Conservation (phyloP, 1,140 invertebrate species). For the Meloidogyne chitwoodi region DNA sequence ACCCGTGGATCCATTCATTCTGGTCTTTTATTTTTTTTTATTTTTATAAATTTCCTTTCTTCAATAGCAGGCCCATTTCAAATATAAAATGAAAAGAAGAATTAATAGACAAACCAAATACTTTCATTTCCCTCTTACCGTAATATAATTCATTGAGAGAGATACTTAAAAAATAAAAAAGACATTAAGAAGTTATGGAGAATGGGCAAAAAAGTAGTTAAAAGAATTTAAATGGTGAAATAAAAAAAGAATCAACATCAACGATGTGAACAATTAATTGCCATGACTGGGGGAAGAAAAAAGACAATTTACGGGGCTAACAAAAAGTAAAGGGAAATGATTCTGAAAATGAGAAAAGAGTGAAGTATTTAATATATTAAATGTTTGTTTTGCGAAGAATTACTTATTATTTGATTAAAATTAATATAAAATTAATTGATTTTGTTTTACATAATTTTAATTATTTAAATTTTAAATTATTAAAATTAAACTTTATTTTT, state of each 20-base stretch:
- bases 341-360: not conserved
- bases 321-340: not conserved
- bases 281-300: not conserved
- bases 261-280: not conserved
- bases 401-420: too few species aligned
- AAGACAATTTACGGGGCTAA: not conserved
- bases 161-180: not conserved
- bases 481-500: too few species aligned
- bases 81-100: not conserved
- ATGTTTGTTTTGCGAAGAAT: too few species aligned
- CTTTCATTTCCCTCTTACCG: not conserved
- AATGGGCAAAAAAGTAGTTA: not conserved
- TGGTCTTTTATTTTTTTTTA: not conserved
- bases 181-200: not conserved
- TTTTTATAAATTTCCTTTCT: not conserved
- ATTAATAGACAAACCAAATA: not conserved
- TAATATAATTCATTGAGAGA: not conserved
- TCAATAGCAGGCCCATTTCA: not conserved
- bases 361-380: too few species aligned
- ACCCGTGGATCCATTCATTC: not conserved
- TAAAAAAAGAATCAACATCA: not conserved
- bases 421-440: too few species aligned
- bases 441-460: too few species aligned
- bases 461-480: too few species aligned
- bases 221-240: not conserved